Evolutionary conservation across 2,888 invertebrate species (phyloP), one percentile per base, ranked within the genome.

Genomic region (Cantharis flavilabris): DNA sequence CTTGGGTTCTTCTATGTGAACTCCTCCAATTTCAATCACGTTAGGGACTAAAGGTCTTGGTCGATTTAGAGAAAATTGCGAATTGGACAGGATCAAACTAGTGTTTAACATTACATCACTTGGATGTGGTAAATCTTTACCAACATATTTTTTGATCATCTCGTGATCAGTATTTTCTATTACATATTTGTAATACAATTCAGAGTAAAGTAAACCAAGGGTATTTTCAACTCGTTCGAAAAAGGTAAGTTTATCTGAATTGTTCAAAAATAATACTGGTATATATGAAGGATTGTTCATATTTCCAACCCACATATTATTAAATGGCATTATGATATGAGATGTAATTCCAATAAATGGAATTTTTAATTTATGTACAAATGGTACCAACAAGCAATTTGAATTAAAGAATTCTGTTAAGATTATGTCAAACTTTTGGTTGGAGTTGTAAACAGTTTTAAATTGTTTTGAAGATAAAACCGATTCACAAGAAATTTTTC

Each of bases 321-420:
- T 84, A 87, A 88, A 90, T 0, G 90, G 89, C 79, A 90, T 83
- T 75, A 90, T 69, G 3, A 88, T 88, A 78, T 90, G 89, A 0
- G 91, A 90, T 1, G 89, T 89, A 75, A 91, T 84, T 2, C 89
- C 90, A 72, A 91, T 90, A 70, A 90, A 88, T 1, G 91, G 91
- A 0, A 91, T 79, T 62, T 90, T 86, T 9, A 94, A 89, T 81
- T 92, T 91, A 82, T 93, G 89, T 0, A 92, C 92, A 33, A 95
- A 86, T 1, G 76, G 75, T 3, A 2, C 93, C 81, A 94, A 87
- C 85, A 92, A 92, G 84, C 95, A 94, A 83, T 95, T 93, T 70
- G 91, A 91, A 81, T 94, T 94, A 84, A 95, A 95, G 75, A 91
- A 91, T 87, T 95, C 95, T 72, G 92, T 88, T 0, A 95, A 85